Evolutionary conservation across 2,888 invertebrate species (phyloP).

Genomic region (Ophion slaviceki): DNA sequence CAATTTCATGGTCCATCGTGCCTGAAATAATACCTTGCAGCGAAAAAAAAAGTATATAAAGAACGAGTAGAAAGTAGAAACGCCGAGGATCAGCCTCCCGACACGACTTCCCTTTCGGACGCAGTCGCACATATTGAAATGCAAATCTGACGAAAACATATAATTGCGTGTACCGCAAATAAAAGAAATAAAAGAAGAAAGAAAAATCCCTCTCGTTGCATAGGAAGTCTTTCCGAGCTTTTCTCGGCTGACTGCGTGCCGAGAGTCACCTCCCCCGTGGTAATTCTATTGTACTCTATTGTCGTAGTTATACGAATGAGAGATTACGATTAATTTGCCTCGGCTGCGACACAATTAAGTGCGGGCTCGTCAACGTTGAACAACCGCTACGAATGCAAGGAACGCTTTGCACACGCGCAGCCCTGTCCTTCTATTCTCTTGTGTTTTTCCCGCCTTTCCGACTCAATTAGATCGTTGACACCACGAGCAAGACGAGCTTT

Average conservation of each 20-base stretch:
- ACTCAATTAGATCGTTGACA: neutral
- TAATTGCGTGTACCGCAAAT: neutral
- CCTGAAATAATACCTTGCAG: conserved; percentile 14
- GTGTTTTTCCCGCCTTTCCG: neutral
- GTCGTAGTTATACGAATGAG: conserved; percentile 35
- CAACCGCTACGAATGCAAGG: conserved; percentile 16
- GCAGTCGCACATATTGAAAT: neutral
- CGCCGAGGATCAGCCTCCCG: neutral
- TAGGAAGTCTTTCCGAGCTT: neutral
- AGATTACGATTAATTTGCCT: conserved; percentile 55
- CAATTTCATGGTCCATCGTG: conserved; percentile 34
- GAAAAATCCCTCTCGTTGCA: neutral
- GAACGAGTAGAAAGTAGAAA: neutral
- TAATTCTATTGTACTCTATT: conserved; percentile 51
- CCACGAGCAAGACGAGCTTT: neutral
- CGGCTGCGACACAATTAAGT: conserved; percentile 50
- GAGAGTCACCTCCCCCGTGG: neutral
- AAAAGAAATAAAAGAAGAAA: neutral
- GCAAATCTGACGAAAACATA: conserved; percentile 20
- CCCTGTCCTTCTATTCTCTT: neutral
- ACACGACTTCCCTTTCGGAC: neutral
- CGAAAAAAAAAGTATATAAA: neutral
- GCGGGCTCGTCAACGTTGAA: conserved; percentile 16
- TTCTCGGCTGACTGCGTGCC: conserved; percentile 31
- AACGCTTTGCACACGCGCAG: conserved; percentile 22